A percentile compares a stretch with the other conserved stretches of the same genome.
phyloP scores from a whole-genome alignment of 2,113 vertebrate species.

The Felis chaus region DNA sequence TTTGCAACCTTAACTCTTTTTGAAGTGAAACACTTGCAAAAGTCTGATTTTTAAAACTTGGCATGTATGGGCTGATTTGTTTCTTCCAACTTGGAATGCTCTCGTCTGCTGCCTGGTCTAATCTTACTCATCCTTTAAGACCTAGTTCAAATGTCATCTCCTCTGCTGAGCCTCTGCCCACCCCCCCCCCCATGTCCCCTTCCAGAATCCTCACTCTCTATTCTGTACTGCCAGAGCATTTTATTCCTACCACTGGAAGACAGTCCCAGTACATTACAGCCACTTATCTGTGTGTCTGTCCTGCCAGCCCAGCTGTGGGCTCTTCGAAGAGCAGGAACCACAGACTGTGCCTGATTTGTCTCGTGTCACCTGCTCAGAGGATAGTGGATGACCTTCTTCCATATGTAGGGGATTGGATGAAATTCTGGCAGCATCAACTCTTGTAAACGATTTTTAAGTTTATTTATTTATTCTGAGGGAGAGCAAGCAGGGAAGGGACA shows the following conservation, averaged over 20 bases:
- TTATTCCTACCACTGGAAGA: background rate
- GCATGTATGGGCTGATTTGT: background rate
- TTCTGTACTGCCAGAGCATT: background rate
- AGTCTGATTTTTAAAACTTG: background rate
- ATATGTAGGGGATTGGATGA: background rate
- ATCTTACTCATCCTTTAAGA: background rate
- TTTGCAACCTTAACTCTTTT: background rate
- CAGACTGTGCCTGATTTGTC: background rate
- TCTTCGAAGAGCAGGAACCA: background rate
- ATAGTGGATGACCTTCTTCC: background rate
- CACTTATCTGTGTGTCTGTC: background rate
- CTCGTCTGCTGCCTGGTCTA: background rate
- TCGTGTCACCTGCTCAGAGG: background rate
- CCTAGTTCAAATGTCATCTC: background rate
- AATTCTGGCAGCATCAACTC: background rate
- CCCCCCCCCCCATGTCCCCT: fast-evolving
- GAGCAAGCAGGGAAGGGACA: no score
- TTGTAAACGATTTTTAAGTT: background rate
- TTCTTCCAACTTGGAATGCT: background rate
- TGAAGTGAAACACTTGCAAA: background rate
- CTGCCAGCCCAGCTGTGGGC: background rate
- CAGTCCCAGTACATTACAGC: background rate
- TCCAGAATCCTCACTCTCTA: background rate
- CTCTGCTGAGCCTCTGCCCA: background rate
- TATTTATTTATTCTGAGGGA: no score